These are phyloP conservation scores for Magallana nippona DNA, from an alignment of 2,888 invertebrate species.

Conservation along the genomic window DNA sequence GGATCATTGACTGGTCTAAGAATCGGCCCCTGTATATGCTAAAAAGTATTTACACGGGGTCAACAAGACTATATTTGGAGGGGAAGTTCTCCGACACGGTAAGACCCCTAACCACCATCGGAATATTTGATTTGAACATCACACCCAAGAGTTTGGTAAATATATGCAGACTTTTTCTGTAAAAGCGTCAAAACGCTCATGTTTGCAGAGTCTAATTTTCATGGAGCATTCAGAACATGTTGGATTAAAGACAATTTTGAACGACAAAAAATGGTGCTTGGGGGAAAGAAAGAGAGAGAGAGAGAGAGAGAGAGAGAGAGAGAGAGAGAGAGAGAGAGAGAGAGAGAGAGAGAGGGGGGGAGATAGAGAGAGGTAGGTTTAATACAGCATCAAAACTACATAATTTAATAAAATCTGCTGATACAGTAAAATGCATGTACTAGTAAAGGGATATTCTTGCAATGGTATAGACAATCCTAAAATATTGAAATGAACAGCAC, in stretches of 20 bases:
- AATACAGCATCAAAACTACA: too few species aligned
- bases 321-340: too few species aligned
- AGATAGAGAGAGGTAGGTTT: too few species aligned
- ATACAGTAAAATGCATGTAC: too few species aligned
- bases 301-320: too few species aligned
- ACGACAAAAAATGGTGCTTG: too few species aligned
- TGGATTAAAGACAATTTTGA: too few species aligned
- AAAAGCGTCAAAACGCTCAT: background rate
- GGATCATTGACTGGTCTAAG: background rate
- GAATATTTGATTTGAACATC: constrained; percentile 6
- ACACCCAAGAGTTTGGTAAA: constrained; percentile 27
- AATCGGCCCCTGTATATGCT: background rate
- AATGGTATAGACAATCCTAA: background rate
- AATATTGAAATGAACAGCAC: constrained; percentile 26
- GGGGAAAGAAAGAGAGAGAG: too few species aligned
- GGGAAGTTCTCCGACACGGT: background rate
- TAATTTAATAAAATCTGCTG: too few species aligned
- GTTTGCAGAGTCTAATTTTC: background rate
- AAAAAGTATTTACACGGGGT: constrained; percentile 1
- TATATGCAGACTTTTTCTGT: background rate
- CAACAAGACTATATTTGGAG: constrained; percentile 17
- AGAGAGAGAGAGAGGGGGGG: too few species aligned
- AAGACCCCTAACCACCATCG: background rate
- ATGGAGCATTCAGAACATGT: too few species aligned
- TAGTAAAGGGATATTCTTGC: background rate